These are phyloP conservation scores for Ips nitidus DNA, from an alignment of 1,140 invertebrate genomes.

Conservation along the genomic window DNA sequence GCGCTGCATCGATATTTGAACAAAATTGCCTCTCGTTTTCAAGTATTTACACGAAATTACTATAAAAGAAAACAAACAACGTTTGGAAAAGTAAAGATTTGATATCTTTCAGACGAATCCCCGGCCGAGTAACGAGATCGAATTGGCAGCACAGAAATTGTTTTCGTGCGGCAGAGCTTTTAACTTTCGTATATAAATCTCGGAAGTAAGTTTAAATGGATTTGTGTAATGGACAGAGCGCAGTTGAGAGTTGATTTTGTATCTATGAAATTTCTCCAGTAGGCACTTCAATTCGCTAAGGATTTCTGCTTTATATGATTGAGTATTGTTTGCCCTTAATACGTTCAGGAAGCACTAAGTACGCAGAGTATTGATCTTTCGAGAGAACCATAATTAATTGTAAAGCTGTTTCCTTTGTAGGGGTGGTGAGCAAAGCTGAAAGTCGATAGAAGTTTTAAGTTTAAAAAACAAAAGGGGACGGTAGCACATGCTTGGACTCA, in stretches of 20 bases:
- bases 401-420: no score
- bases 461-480: no score
- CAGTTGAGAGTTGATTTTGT: slow-evolving; percentile 2
- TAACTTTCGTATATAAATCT: slow-evolving; percentile 15
- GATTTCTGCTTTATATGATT: no score
- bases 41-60: no score
- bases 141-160: slow-evolving; percentile 16
- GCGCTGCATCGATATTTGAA: no score
- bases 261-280: neutral
- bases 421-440: no score
- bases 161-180: slow-evolving; percentile 11
- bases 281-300: neutral
- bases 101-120: slow-evolving; percentile 4
- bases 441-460: no score
- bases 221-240: slow-evolving; percentile 7
- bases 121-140: neutral
- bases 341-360: no score
- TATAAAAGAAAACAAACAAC: neutral
- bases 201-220: slow-evolving; percentile 13
- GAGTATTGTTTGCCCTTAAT: no score
- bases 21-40: neutral
- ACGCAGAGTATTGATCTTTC: no score
- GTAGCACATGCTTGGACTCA: no score
- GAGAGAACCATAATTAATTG: no score
- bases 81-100: neutral